Conservation (phyloP, 2,888 invertebrate species). For the Pandemis heparana region DNA sequence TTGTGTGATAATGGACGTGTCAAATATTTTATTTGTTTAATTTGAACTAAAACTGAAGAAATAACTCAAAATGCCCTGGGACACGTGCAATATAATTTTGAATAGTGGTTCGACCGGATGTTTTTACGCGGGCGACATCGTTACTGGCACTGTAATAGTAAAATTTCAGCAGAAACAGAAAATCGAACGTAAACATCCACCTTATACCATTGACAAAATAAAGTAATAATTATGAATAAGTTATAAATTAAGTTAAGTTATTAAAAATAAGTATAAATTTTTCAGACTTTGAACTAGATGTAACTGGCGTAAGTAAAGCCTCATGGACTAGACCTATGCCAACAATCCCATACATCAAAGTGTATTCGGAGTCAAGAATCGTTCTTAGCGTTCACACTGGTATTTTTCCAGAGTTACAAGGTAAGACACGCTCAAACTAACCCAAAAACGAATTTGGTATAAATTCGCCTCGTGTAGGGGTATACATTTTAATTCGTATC, state of each 20-base stretch:
- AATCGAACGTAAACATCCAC: slow-evolving; percentile 62
- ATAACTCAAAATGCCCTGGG: slow-evolving; percentile 63
- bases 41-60: slow-evolving; percentile 26
- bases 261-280: too few relatives aligned
- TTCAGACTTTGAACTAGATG: slow-evolving; percentile 69
- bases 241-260: background rate
- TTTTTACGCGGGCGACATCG: slow-evolving; percentile 74
- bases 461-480: too few relatives aligned
- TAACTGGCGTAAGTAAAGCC: slow-evolving; percentile 69
- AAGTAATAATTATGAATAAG: too few relatives aligned
- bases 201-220: slow-evolving; percentile 18
- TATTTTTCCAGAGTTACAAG: slow-evolving; percentile 60
- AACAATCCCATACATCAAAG: slow-evolving; percentile 71
- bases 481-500: background rate
- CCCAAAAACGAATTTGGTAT: too few relatives aligned
- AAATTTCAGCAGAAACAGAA: slow-evolving; percentile 65
- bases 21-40: slow-evolving; percentile 43
- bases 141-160: slow-evolving; percentile 72
- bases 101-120: slow-evolving; percentile 69
- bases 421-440: slow-evolving; percentile 43
- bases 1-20: slow-evolving; percentile 7
- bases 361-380: slow-evolving; percentile 70
- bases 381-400: slow-evolving; percentile 62
- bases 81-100: slow-evolving; percentile 63
- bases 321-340: slow-evolving; percentile 72